Evolutionary conservation across 1,140 invertebrate genomes (phyloP).

Genomic region (Lysiphlebus fabarum): DNA sequence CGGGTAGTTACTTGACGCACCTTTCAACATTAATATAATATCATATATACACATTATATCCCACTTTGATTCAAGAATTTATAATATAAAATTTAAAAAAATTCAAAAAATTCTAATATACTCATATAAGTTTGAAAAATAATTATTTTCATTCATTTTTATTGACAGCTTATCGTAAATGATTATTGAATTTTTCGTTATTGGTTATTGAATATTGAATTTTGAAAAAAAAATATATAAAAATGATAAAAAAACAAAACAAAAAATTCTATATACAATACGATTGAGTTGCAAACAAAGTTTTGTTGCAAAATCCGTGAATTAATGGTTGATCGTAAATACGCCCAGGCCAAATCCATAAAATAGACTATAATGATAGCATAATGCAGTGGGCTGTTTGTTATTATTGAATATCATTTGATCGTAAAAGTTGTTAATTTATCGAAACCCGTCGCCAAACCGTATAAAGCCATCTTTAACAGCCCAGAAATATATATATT

Average conservation of each 20-base stretch:
- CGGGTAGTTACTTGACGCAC: conserved; percentile 11
- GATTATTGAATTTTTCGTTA: too few relatives aligned
- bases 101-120: background rate
- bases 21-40: background rate
- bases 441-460: conserved; percentile 28
- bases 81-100: too few relatives aligned
- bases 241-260: too few relatives aligned
- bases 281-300: background rate
- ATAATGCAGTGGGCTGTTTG: conserved; percentile 27
- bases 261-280: too few relatives aligned
- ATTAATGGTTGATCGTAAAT: conserved; percentile 29
- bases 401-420: conserved; percentile 36
- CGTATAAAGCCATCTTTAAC: conserved; percentile 29
- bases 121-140: background rate
- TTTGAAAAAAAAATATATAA: too few relatives aligned
- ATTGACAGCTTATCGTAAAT: too few relatives aligned
- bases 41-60: too few relatives aligned
- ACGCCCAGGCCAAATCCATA: conserved; percentile 26
- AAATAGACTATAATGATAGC: conserved; percentile 30
- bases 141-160: too few relatives aligned
- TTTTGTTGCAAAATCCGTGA: background rate
- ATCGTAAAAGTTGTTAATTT: conserved; percentile 34
- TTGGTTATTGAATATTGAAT: too few relatives aligned
- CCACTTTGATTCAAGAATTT: too few relatives aligned
- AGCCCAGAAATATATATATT: background rate